A percentile compares a stretch with the other conserved stretches of the same genome.
Evolutionary conservation across 2,888 invertebrate genomes (phyloP).

Genomic region (Dichetophora obliterata): DNA sequence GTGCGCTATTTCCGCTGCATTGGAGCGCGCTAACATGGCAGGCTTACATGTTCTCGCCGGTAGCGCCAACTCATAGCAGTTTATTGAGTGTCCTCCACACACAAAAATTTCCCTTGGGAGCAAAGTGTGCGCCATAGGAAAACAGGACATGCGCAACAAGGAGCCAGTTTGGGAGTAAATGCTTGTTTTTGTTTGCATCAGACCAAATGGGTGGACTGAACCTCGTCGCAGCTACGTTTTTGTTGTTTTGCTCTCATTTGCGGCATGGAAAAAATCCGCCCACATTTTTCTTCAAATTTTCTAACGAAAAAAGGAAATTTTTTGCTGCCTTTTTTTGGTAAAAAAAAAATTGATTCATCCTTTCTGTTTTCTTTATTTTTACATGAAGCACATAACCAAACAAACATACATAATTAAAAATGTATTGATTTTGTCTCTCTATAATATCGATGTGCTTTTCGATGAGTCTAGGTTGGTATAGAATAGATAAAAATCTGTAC

Average conservation of each 20-base stretch:
- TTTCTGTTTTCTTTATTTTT: not conserved
- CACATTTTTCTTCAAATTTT: constrained; percentile 36
- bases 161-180: not conserved
- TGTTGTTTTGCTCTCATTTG: constrained; percentile 14
- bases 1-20: not conserved
- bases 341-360: not conserved
- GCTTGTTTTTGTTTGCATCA: too few species aligned
- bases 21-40: constrained; percentile 24
- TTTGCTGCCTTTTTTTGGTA: not conserved
- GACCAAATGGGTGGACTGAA: too few species aligned
- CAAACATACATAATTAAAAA: not conserved
- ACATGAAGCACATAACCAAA: not conserved
- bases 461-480: not conserved
- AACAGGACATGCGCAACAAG: constrained; percentile 21
- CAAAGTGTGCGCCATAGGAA: not conserved
- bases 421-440: constrained; percentile 18
- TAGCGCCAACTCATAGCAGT: not conserved
- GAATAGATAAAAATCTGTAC: not conserved
- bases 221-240: not conserved
- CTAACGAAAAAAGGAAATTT: constrained; percentile 23
- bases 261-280: constrained; percentile 37
- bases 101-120: constrained; percentile 28
- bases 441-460: constrained; percentile 1
- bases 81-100: not conserved
- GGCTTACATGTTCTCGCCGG: not conserved